These are phyloP conservation scores for Oophaga pumilio DNA, from an alignment of 2,113 vertebrate species.

Conservation along the genomic window DNA sequence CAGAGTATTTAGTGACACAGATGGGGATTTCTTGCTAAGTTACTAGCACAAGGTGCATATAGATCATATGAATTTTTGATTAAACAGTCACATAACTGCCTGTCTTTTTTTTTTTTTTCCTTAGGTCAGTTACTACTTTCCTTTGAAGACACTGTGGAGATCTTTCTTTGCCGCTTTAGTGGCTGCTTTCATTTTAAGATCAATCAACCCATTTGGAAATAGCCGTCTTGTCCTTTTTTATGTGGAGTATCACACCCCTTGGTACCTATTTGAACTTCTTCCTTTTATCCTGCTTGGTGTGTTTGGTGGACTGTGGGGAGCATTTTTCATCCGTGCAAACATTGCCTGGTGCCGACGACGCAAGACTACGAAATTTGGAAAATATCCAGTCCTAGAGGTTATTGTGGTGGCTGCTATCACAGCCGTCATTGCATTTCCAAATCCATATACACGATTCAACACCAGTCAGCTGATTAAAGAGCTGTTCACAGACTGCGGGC, in stretches of 20 bases:
- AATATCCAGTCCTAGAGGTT: slow-evolving; percentile 95
- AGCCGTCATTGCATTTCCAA: slow-evolving; percentile 92
- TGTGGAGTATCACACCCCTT: slow-evolving; percentile 97
- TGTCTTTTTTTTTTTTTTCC: neutral
- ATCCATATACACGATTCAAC: slow-evolving; percentile 94
- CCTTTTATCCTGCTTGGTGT: slow-evolving; percentile 97
- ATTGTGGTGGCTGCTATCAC: slow-evolving; percentile 94
- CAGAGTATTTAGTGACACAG: too few relatives aligned
- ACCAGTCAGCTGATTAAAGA: slow-evolving; percentile 98
- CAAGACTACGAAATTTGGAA: slow-evolving; percentile 94
- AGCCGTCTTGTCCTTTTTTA: slow-evolving; percentile 98
- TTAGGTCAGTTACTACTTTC: slow-evolving; percentile 98
- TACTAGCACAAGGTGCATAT: too few relatives aligned
- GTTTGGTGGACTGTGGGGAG: slow-evolving; percentile 97
- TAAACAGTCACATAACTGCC: neutral
- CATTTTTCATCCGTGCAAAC: slow-evolving; percentile 96
- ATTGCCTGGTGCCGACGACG: slow-evolving; percentile 95
- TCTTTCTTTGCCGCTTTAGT: slow-evolving; percentile 98
- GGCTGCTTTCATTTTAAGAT: slow-evolving; percentile 94
- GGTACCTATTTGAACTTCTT: slow-evolving; percentile 98
- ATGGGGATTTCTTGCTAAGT: too few relatives aligned
- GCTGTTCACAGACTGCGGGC: slow-evolving; percentile 96
- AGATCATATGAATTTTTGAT: too few relatives aligned
- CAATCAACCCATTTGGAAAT: slow-evolving; percentile 98
- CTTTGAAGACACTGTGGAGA: slow-evolving; percentile 96